Evolutionary conservation across 2,888 invertebrate genomes (phyloP).

Genomic region (Melolontha melolontha): DNA sequence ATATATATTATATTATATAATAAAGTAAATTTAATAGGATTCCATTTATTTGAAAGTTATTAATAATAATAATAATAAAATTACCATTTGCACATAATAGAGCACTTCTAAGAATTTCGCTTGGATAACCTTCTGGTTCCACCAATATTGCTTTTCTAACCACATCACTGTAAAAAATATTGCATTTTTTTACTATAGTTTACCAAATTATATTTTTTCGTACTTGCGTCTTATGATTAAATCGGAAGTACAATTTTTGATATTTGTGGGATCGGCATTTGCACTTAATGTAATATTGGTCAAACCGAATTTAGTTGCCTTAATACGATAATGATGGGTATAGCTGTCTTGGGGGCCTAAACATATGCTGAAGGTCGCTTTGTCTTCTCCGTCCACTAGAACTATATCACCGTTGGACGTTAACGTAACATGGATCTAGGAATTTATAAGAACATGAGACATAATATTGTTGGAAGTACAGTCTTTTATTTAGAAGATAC

Average conservation of each 20-base stretch:
- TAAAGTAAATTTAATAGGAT: too few species aligned
- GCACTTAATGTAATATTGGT: constrained; percentile 69
- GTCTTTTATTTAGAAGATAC: too few species aligned
- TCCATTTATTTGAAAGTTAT: too few species aligned
- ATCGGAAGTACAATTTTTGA: constrained; percentile 67
- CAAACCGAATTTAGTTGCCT: constrained; percentile 55
- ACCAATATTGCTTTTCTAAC: too few species aligned
- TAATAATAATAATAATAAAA: too few species aligned
- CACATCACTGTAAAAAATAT: too few species aligned
- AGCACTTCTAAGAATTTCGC: too few species aligned
- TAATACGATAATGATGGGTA: constrained; percentile 58
- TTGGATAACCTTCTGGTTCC: too few species aligned
- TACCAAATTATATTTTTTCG: too few species aligned
- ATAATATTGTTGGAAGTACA: not conserved
- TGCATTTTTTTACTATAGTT: too few species aligned
- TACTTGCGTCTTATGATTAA: constrained; percentile 66
- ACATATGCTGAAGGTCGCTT: constrained; percentile 56
- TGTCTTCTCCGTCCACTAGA: constrained; percentile 51
- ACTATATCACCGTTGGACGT: constrained; percentile 55
- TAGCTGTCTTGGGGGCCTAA: constrained; percentile 57
- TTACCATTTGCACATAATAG: too few species aligned
- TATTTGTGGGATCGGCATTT: constrained; percentile 65
- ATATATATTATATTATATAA: too few species aligned
- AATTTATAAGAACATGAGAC: constrained; percentile 3
- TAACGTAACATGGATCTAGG: constrained; percentile 58